These are phyloP conservation scores for Aleiodes testaceus DNA, from an alignment of 2,888 invertebrate genomes.

Conservation along the genomic window DNA sequence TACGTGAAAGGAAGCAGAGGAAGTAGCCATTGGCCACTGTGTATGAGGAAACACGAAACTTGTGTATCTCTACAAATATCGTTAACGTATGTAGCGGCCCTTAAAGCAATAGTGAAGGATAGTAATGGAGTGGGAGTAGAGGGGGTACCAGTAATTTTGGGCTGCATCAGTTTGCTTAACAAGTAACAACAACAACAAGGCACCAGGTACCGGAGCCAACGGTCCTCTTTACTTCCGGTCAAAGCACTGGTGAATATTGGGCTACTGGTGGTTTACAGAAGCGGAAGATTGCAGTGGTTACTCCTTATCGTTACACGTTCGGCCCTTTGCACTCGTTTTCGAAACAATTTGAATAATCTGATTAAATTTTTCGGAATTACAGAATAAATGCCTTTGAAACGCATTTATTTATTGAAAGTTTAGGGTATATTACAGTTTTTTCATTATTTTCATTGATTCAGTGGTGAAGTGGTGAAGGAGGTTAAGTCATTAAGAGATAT, in stretches of 20 bases:
- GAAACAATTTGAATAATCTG: too few relatives aligned
- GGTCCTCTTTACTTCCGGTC: conserved; percentile 53
- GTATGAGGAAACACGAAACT: conserved; percentile 38
- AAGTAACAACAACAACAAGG: conserved; percentile 64
- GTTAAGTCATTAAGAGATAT: too few relatives aligned
- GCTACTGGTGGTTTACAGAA: not conserved
- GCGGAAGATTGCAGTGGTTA: conserved; percentile 12
- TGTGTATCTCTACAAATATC: conserved; percentile 65
- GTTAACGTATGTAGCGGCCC: conserved; percentile 62
- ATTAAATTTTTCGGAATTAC: too few relatives aligned
- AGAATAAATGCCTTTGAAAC: too few relatives aligned
- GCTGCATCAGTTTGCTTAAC: conserved; percentile 64
- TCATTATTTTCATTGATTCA: too few relatives aligned
- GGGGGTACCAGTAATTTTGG: conserved; percentile 65
- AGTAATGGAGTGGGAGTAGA: conserved; percentile 44
- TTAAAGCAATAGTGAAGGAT: conserved; percentile 38
- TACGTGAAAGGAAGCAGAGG: conserved; percentile 43
- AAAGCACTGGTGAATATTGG: conserved; percentile 49
- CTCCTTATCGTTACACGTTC: conserved; percentile 7
- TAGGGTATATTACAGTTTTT: too few relatives aligned
- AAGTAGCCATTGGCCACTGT: conserved; percentile 55
- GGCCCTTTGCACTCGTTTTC: too few relatives aligned
- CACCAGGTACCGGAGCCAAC: conserved; percentile 37
- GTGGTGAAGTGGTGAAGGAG: too few relatives aligned
- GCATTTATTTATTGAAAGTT: too few relatives aligned